phyloP scores from a whole-genome alignment of 2,113 vertebrate species.

The Lycaon pictus region DNA sequence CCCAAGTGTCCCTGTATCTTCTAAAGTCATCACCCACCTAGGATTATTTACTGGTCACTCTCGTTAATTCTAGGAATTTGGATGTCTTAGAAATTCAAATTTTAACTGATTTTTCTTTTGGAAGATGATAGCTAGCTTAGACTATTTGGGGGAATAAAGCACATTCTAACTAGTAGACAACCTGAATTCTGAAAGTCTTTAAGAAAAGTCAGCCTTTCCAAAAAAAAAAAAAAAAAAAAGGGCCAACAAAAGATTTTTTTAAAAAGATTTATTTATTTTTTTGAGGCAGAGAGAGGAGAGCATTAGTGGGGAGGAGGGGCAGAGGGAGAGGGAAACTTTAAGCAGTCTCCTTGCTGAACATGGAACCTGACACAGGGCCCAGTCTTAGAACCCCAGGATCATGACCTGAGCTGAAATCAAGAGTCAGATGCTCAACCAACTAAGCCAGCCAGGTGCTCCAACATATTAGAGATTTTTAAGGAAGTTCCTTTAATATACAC shows the following conservation, averaged over 20 bases:
- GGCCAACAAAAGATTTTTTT: not conserved
- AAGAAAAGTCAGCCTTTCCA: not conserved
- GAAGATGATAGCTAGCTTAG: not conserved
- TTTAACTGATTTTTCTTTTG: constrained; percentile 9
- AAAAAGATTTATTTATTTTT: too few relatives aligned
- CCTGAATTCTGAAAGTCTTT: not conserved
- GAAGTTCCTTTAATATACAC: not conserved
- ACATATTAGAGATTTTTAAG: not conserved
- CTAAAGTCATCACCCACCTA: not conserved
- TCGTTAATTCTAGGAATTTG: not conserved
- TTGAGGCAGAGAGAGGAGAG: not conserved
- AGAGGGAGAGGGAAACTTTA: not conserved
- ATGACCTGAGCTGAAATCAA: not conserved
- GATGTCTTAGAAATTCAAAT: not conserved
- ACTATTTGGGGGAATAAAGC: not conserved
- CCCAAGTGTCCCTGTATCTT: not conserved
- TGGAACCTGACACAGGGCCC: not conserved
- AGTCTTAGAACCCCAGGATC: not conserved
- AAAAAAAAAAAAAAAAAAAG: not conserved
- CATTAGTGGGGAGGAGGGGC: not conserved
- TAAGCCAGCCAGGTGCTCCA: not conserved
- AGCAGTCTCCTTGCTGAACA: not conserved
- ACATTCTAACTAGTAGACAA: constrained; percentile 2
- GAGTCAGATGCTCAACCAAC: not conserved
- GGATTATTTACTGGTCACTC: not conserved